phyloP scores from a whole-genome alignment of 2,113 vertebrate genomes.

The Nothobranchius furzeri region DNA sequence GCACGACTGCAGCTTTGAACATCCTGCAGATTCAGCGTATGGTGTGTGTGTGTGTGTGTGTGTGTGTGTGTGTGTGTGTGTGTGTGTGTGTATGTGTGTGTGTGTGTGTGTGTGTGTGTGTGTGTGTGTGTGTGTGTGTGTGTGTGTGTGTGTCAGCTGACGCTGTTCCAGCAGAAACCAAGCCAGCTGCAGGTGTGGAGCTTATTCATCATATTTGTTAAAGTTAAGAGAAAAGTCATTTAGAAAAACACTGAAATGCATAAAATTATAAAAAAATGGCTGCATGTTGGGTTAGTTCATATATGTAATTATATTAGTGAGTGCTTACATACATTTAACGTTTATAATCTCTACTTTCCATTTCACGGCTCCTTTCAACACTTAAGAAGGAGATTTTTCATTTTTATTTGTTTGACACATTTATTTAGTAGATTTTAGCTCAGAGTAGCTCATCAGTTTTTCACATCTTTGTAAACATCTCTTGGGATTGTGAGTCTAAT shows the following conservation, averaged over 20 bases:
- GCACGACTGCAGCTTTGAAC: slow-evolving; percentile 6
- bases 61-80: slow-evolving; percentile 12
- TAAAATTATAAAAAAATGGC: slow-evolving; percentile 38
- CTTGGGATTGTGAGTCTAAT: too few relatives aligned
- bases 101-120: slow-evolving; percentile 4
- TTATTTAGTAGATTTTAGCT: neutral
- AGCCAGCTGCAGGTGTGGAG: slow-evolving; percentile 46
- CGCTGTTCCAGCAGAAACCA: slow-evolving; percentile 32
- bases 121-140: slow-evolving; percentile 10
- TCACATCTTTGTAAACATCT: neutral
- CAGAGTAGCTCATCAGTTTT: neutral
- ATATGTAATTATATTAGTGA: slow-evolving; percentile 3
- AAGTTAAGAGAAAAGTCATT: slow-evolving; percentile 13
- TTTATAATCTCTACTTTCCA: too few relatives aligned
- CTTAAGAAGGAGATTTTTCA: neutral
- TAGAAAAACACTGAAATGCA: slow-evolving; percentile 29
- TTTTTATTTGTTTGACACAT: neutral
- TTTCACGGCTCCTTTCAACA: neutral
- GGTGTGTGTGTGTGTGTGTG: slow-evolving; percentile 6
- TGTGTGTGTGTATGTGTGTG: slow-evolving; percentile 13
- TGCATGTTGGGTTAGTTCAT: slow-evolving; percentile 14
- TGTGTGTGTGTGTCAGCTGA: slow-evolving; percentile 18
- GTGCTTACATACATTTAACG: slow-evolving; percentile 4
- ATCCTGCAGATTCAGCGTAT: slow-evolving; percentile 16
- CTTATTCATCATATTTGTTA: slow-evolving; percentile 17